Conservation (phyloP, 1,140 invertebrate genomes). For the Anastrepha ludens region DNA sequence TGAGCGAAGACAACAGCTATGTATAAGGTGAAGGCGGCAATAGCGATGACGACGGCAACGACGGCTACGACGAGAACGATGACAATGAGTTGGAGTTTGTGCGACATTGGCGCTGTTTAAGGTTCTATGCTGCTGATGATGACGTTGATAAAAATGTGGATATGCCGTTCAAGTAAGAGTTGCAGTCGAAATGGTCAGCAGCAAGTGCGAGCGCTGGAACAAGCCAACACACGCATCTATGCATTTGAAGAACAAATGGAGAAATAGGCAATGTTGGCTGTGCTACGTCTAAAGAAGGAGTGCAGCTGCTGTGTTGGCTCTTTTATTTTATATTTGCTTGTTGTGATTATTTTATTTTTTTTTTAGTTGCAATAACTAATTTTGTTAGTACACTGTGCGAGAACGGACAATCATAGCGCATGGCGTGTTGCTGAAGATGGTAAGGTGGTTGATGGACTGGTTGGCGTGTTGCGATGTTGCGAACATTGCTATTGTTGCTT, state of each 20-base stretch:
- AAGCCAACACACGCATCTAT: not conserved
- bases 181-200: slow-evolving; percentile 11
- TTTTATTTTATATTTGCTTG: not conserved
- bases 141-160: slow-evolving; percentile 28
- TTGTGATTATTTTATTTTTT: not conserved
- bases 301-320: not conserved
- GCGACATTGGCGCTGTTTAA: not conserved
- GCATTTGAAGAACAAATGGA: not conserved
- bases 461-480: too few relatives aligned
- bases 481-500: too few relatives aligned
- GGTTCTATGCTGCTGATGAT: not conserved
- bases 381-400: not conserved
- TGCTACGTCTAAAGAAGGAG: not conserved
- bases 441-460: too few relatives aligned
- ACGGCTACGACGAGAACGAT: not conserved
- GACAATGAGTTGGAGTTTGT: slow-evolving; percentile 5
- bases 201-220: not conserved
- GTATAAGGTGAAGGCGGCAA: not conserved
- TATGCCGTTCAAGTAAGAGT: not conserved
- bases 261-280: not conserved
- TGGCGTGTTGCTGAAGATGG: too few relatives aligned
- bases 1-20: slow-evolving; percentile 12
- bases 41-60: not conserved
- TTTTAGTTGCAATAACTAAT: not conserved
- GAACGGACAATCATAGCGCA: not conserved